phyloP scores from a whole-genome alignment of 2,888 invertebrate species.

The Eristalis pertinax region DNA sequence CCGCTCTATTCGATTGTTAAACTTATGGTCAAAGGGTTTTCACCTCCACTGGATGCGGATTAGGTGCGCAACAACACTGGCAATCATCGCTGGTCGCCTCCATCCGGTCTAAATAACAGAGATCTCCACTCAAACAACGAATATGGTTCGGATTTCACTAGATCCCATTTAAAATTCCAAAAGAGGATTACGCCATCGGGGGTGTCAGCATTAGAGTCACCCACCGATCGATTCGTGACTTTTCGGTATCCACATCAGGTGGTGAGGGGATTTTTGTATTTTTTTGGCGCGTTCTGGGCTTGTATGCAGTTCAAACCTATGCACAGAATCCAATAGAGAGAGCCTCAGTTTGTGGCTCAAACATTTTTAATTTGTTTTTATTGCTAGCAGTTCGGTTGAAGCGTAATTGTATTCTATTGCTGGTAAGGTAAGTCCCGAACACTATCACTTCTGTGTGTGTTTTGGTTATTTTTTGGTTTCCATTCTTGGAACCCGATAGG shows the following conservation, averaged over 20 bases:
- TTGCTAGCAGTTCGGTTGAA: background rate
- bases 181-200: slow-evolving; percentile 14
- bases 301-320: slow-evolving; percentile 5
- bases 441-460: slow-evolving; percentile 17
- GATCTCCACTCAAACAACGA: slow-evolving; percentile 28
- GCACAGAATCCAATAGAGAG: background rate
- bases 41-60: background rate
- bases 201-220: slow-evolving; percentile 19
- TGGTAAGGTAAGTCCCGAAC: slow-evolving; percentile 16
- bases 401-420: slow-evolving; percentile 27
- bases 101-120: background rate
- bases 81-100: background rate
- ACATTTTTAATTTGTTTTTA: background rate
- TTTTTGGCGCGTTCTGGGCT: background rate
- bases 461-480: slow-evolving; percentile 14
- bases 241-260: slow-evolving; percentile 39
- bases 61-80: slow-evolving; percentile 13
- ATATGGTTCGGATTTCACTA: slow-evolving; percentile 37
- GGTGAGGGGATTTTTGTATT: slow-evolving; percentile 29
- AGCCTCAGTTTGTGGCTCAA: background rate
- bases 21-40: slow-evolving; percentile 27
- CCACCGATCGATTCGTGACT: slow-evolving; percentile 39
- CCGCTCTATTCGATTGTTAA: slow-evolving; percentile 27
- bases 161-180: slow-evolving; percentile 33
- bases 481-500: background rate